Conservation (phyloP, 2,797 vertebrate genomes). For the Cercopithecus diana region DNA sequence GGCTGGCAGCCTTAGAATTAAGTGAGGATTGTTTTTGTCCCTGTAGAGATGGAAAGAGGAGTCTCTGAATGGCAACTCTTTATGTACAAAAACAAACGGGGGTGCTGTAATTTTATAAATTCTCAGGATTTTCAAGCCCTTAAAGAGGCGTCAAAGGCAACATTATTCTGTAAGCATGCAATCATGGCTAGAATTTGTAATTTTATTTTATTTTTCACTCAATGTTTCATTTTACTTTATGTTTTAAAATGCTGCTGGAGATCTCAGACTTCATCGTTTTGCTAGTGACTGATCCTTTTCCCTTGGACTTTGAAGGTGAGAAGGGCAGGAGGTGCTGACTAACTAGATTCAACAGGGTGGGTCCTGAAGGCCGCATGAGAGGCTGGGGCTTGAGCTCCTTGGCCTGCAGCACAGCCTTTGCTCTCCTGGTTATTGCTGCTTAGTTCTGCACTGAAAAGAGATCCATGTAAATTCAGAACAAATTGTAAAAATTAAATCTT, state of each 20-base stretch:
- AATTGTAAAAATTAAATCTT: background rate
- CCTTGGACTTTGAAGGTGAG: background rate
- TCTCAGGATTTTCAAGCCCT: background rate
- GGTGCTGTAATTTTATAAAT: background rate
- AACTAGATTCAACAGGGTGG: accelerated
- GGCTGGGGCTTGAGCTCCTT: accelerated
- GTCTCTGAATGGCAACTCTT: background rate
- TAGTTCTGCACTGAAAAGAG: background rate
- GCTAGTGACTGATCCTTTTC: background rate
- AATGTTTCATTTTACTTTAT: background rate
- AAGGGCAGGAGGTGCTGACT: too few species aligned
- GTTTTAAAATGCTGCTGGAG: background rate
- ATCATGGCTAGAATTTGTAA: background rate
- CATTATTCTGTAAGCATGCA: background rate
- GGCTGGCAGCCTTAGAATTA: background rate
- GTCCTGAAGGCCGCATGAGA: accelerated
- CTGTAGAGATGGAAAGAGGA: background rate
- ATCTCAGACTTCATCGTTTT: background rate
- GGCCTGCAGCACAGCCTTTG: accelerated
- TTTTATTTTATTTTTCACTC: background rate
- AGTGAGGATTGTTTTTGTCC: background rate
- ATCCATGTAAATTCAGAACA: background rate
- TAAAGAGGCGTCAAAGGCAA: background rate
- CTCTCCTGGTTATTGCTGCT: too few species aligned
- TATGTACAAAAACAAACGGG: background rate